Percentiles rank a stretch among this genome's conserved stretches.
These are phyloP conservation scores for Saccopteryx bilineata DNA, from an alignment of 2,113 vertebrate genomes.

Conservation along the genomic window DNA sequence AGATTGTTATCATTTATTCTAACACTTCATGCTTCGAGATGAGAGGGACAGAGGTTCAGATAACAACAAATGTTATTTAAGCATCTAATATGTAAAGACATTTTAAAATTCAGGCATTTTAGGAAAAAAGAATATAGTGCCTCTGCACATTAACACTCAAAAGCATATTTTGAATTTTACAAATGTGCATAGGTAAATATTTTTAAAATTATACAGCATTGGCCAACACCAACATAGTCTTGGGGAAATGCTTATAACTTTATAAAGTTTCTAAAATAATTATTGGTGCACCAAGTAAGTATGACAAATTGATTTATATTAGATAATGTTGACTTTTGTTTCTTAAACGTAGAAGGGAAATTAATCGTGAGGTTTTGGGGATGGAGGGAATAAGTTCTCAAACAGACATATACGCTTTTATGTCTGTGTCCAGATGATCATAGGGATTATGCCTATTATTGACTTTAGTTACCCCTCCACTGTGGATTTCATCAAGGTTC, in stretches of 20 bases:
- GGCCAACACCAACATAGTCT: neutral
- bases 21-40: neutral
- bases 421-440: constrained; percentile 38
- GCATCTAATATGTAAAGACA: neutral
- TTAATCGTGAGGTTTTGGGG: neutral
- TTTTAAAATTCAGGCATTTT: neutral
- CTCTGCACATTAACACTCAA: neutral
- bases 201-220: neutral
- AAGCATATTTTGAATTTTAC: constrained; percentile 4
- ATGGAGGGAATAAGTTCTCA: neutral
- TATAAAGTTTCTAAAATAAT: constrained; percentile 7
- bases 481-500: constrained; percentile 82
- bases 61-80: neutral
- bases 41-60: neutral
- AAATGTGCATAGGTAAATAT: neutral
- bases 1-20: neutral
- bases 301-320: neutral
- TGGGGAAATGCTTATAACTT: neutral
- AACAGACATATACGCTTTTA: neutral
- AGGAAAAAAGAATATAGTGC: neutral
- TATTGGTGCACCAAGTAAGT: neutral
- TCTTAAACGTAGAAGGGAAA: neutral
- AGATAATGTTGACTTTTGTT: constrained; percentile 9
- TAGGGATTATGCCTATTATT: constrained; percentile 77
- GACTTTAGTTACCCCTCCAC: constrained; percentile 84